Base-by-base conservation (phyloP, 2,888 invertebrate species). In the Terebella lapidaria region DNA sequence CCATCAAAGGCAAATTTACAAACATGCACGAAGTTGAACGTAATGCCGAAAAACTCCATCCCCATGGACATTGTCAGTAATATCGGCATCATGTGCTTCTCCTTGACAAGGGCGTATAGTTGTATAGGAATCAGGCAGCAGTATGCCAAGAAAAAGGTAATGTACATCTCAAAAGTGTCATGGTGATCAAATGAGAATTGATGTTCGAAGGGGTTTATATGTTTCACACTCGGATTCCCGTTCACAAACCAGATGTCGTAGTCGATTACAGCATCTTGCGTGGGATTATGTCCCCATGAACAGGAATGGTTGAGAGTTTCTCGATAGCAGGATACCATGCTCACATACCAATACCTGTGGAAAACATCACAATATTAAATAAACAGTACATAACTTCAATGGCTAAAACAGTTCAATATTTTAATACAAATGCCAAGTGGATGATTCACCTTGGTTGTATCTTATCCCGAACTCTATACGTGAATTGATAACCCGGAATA, bases 181-280 rank as follows among this genome's bases (percentile, higher is more conserved):
- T 94, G 80, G 55, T 78, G 72, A 59, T 97, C 96, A 82, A 94
- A 96, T 0, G 95, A 95, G 80, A 96, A 96, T 79, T 97, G 94
- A 82, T 93, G 94, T 60, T 91, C 87, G 72, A 96, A 85, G 60
- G 91, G 89, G 79, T 92, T 94, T 24, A 73, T 67, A 29, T 75
- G 75, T 61, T 91, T 90, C 71, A 87, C 85, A 77, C 91, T 91
- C 0, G 97, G 97, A 81, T 92, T 91, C 27, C 96, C 95, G 82
- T 97, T 97, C 4, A 96, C 95, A 54, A 97, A 85, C 90, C 93
- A 94, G 69, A 97, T 89, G 79, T 97, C 92, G 80, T 95, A 97
- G 56, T 88, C 83, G 18, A 92, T 81, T 56, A 81, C 76, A 18
- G 73, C 61, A 30, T 65, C 52, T 25, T 67, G 62, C 5, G 58